Evolutionary conservation across 1,140 invertebrate genomes (phyloP), one percentile per base, ranked within the genome.

Genomic region (Chironomus tepperi): DNA sequence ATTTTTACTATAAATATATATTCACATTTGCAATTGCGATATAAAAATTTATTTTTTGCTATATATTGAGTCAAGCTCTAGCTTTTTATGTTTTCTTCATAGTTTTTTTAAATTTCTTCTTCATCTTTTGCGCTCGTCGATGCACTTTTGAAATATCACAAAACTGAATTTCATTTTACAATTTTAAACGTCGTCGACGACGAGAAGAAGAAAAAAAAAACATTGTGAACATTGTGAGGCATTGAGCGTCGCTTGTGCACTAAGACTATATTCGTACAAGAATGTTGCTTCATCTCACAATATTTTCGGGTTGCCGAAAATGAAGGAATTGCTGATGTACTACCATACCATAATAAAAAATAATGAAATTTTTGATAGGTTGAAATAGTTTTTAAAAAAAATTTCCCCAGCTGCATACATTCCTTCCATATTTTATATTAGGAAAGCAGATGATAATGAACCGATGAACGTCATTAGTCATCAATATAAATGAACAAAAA

Each of bases 81-180:
- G n/a, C 9, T 70, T 70, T 67, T 70, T 16, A 70, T 70, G 65
- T 18, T n/a, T 70, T 21, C 65, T 70, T 70, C 65, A 70, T 70
- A 70, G 65, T 70, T 70, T 70, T 70, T 70, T 70, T 70, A 70
- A 70, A 70, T 70, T 70, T 70, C 65, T 70, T 70, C 65, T 70
- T 70, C 65, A 70, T 70, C 19, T 70, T 70, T 57, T 57, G 47
- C 47, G 47, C 47, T 57, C 47, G 5, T 57, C 12, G 12, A 12
- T 57, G 65, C 65, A 21, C 65, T 70, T 70, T 70, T 70, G 9
- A 67, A 67, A 70, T 3, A 16, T 70, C 6, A 70, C 18, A 19
- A 19, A 70, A 67, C n/a, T 18, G 16, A 18, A 70, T 70, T 70
- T 70, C 65, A 70, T 16, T 70, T 8, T 70, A 9, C 24, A 34